Base-by-base conservation (phyloP, 1,140 invertebrate species). In the Sitodiplosis mosellana region DNA sequence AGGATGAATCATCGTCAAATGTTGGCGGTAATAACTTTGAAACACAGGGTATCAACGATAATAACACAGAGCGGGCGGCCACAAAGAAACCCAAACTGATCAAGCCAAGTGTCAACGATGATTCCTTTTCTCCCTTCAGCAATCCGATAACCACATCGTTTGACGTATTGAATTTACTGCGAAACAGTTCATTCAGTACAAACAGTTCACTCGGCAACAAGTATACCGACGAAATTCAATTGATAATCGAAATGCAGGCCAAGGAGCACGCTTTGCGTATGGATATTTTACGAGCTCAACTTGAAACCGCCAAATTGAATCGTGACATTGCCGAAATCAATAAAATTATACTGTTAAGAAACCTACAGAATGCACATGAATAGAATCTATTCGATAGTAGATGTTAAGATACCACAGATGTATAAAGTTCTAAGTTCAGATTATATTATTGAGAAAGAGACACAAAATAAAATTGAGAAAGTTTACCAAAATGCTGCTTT, bases 251-350 rank as follows among this genome's bases (percentile, higher is more conserved):
- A 18, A 63, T 63, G 61, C 61, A 64, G 53, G 58, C 53, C 51
- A 63, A 63, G 53, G 61, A 64, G 55, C 61, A 64, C 46, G 55
- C 60, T 53, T 55, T 64, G 56, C 60, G 61, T 48, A 64, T 64
- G 61, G 57, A 59, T 34, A 64, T 64, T 45, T 54, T 64, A 21
- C 61, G 64, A 50, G 59, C 61, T 38, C 61, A 64, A 52, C 48
- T 63, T 52, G 60, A 64, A 54, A 57, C 60, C 45, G 61, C 61
- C 48, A 64, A 64, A 55, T 58, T 62, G 33, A 61, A 52, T 52
- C 59, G 61, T 46, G 61, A 64, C 46, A 51, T 62, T 27, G 60
- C 60, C 7, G 61, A 64, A 53, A 63, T 64, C 46, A 62, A 64
- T 51, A 64, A 64, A 53, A 62, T 58, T 42, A 53, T 64, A 52